Percentiles rank a stretch among this genome's conserved stretches.
These are phyloP conservation scores for Caenorhabditis uteleia DNA, from an alignment of 2,888 invertebrate genomes.

Conservation along the genomic window DNA sequence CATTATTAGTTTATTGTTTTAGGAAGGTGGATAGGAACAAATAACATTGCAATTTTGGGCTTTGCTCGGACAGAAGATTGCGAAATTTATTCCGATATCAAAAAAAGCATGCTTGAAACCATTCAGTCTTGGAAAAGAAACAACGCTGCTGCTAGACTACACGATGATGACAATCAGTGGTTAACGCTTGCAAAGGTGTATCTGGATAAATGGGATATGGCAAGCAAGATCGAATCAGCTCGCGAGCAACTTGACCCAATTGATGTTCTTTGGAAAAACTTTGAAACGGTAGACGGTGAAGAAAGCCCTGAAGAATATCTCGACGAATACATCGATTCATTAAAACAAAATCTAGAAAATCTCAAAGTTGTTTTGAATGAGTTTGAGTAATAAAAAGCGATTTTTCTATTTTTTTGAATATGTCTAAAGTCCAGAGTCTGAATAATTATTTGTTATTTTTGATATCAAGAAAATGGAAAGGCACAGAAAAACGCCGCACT, in stretches of 20 bases:
- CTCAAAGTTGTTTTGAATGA: constrained; percentile 14
- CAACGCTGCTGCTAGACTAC: constrained; percentile 5
- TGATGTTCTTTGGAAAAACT: constrained; percentile 9
- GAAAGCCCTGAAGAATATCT: constrained; percentile 7
- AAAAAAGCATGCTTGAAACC: constrained; percentile 8
- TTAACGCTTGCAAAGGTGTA: constrained; percentile 14
- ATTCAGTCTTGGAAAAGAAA: constrained; percentile 2
- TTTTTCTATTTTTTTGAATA: too few relatives aligned
- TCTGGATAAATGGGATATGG: constrained; percentile 18
- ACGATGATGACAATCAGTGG: constrained; percentile 14
- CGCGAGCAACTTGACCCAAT: constrained; percentile 12
- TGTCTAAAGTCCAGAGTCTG: too few relatives aligned
- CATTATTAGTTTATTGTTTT: constrained; percentile 15
- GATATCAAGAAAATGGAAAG: constrained; percentile 15
- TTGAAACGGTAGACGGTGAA: too few relatives aligned
- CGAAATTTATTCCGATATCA: constrained; percentile 7
- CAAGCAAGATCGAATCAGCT: constrained; percentile 15
- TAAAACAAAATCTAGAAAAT: constrained; percentile 8
- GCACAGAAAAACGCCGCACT: constrained; percentile 12
- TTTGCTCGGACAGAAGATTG: constrained; percentile 14
- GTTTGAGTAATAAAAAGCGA: too few relatives aligned
- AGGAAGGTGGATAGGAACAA: constrained; percentile 16
- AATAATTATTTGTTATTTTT: constrained; percentile 15
- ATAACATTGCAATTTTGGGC: constrained; percentile 22
- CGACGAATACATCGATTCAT: constrained; percentile 18